These are phyloP conservation scores for Sarcophilus harrisii DNA, from an alignment of 2,797 vertebrate species.

Conservation along the genomic window DNA sequence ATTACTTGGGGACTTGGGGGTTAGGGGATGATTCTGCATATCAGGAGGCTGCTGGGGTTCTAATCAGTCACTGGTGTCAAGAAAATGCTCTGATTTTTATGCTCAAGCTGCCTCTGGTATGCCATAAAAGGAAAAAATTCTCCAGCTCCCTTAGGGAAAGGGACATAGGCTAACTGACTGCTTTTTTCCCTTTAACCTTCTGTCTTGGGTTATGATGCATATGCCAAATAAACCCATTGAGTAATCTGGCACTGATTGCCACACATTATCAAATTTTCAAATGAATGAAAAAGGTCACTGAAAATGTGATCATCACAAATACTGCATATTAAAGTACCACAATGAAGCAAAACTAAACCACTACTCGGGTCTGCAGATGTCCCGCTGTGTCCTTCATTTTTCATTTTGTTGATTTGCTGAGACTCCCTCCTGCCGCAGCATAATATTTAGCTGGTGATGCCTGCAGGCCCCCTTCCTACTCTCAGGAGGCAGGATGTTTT, in stretches of 20 bases:
- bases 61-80: background rate
- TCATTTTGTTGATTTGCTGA: background rate
- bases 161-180: background rate
- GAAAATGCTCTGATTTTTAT: background rate
- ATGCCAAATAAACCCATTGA: background rate
- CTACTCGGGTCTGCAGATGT: background rate
- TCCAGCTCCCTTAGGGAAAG: background rate
- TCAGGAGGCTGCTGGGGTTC: background rate
- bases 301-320: background rate
- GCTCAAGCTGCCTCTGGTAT: background rate
- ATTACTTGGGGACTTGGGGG: background rate
- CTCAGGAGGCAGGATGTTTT: background rate
- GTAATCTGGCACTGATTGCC: background rate
- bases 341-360: background rate
- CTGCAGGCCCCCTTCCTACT: background rate
- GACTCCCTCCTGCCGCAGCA: background rate
- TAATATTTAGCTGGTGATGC: slow-evolving; percentile 5
- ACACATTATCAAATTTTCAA: background rate
- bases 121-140: background rate
- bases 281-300: background rate
- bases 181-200: background rate
- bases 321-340: background rate
- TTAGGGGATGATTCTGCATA: background rate
- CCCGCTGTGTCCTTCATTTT: background rate
- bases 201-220: background rate